Evolutionary conservation across 2,888 invertebrate species (phyloP), one percentile per base, ranked within the genome.

Genomic region (Cephus pulcher): DNA sequence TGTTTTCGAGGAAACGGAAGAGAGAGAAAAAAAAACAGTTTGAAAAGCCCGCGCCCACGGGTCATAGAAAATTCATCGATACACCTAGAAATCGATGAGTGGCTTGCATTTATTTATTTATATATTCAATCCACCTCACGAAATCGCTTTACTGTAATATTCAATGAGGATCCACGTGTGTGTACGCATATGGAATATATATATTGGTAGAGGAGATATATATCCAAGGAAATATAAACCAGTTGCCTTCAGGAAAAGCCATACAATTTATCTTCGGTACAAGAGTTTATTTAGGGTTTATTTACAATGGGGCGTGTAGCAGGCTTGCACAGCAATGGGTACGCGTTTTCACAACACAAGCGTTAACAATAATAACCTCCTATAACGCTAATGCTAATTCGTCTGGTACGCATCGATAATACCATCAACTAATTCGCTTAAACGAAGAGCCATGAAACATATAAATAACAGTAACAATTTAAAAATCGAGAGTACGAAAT

Each of bases 381-480:
- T 89, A 90, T 82, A 80, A 56, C 56, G 56, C 89, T 89, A 89
- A 87, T 82, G 86, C 87, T 90, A 89, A 85, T 85, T 23, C 86
- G 82, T 87, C 84, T 56, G 56, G 56, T 56, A 56, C 56, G 56
- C 23, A 56, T 56, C 56, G 56, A 23, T 23, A 56, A 56, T 56
- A 56, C 56, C 56, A 23, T 56, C 23, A 56, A 56, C 87, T 90
- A 89, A 85, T 85, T 56, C 86, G 82, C 87, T 84, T 33, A 71
- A 71, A 71, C 71, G 71, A 11, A 71, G 32, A 71, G 33, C 71
- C 71, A 33, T 84, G 81, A 82, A 89, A 89, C 89, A 91, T 90
- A 90, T 90, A 90, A 91, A 91, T 90, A 90, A 90, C 88, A 86
- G 86, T 88, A 90, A 90, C 90, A 89, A 86, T 88, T 56, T 23